Evolutionary conservation across 2,888 invertebrate genomes (phyloP).

Genomic region (Apodemia mormo): DNA sequence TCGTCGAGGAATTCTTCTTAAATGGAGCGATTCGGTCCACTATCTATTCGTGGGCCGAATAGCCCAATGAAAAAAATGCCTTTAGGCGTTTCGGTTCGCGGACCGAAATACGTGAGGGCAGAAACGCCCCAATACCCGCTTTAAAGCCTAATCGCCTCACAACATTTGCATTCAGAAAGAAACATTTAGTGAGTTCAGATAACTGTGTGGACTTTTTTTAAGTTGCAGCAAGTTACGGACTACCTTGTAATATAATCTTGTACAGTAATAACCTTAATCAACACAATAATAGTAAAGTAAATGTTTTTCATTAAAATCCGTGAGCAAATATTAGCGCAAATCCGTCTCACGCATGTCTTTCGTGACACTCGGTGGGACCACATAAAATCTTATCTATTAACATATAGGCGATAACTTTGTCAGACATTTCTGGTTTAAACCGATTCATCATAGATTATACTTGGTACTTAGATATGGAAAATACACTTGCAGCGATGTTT

Average conservation of each 20-base stretch:
- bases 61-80: too few species aligned
- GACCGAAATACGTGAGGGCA: too few species aligned
- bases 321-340: constrained; percentile 40
- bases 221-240: too few species aligned
- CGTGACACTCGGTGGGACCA: constrained; percentile 52
- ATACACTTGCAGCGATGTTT: neutral
- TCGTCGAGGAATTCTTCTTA: too few species aligned
- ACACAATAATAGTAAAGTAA: constrained; percentile 17
- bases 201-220: too few species aligned
- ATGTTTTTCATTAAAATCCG: constrained; percentile 28
- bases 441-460: constrained; percentile 37
- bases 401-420: constrained; percentile 59
- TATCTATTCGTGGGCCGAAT: too few species aligned
- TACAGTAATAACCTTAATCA: constrained; percentile 18
- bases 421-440: constrained; percentile 56
- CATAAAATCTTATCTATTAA: constrained; percentile 66
- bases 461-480: neutral
- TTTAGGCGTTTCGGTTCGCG: too few species aligned
- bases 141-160: too few species aligned
- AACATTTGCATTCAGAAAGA: too few species aligned
- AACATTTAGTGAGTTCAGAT: too few species aligned
- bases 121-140: too few species aligned
- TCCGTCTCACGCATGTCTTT: constrained; percentile 55
- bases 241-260: neutral
- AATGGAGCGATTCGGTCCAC: too few species aligned